Conservation (phyloP, 1,140 invertebrate genomes). For the Globodera rostochiensis region DNA sequence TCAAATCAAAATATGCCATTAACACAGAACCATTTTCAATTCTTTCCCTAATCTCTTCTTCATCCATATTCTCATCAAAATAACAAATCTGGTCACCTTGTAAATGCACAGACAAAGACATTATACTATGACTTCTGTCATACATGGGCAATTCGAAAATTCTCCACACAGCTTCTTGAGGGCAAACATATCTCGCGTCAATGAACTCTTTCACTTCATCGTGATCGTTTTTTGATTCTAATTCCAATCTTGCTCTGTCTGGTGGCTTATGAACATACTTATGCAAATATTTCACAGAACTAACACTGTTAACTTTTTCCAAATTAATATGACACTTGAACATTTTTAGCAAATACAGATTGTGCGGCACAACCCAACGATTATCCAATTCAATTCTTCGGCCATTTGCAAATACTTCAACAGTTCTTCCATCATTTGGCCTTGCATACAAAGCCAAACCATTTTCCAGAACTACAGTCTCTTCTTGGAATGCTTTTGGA, state of each 20-base stretch:
- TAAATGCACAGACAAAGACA: neutral
- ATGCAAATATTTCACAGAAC: constrained; percentile 2
- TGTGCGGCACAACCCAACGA: constrained; percentile 8
- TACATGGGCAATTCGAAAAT: constrained; percentile 10
- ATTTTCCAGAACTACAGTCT: too few species aligned
- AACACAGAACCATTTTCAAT: neutral
- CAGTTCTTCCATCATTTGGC: too few species aligned
- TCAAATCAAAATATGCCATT: neutral
- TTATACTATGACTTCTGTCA: constrained; percentile 22
- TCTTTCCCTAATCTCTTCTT: constrained; percentile 7
- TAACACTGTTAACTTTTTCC: too few species aligned
- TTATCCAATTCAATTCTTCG: neutral
- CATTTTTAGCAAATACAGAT: too few species aligned
- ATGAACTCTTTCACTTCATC: constrained; percentile 15
- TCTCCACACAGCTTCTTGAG: constrained; percentile 7
- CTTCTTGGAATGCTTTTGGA: too few species aligned
- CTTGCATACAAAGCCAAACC: too few species aligned
- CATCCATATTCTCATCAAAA: constrained; percentile 21
- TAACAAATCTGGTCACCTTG: neutral
- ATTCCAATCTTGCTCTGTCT: constrained; percentile 7
- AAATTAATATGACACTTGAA: too few species aligned
- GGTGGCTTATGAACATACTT: constrained; percentile 9
- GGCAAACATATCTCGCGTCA: constrained; percentile 18
- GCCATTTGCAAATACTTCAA: constrained; percentile 5
- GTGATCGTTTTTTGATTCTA: constrained; percentile 5